Evolutionary conservation across 23 tunicate genomes (phyloP).

Genomic region (Halocynthia aurantium): DNA sequence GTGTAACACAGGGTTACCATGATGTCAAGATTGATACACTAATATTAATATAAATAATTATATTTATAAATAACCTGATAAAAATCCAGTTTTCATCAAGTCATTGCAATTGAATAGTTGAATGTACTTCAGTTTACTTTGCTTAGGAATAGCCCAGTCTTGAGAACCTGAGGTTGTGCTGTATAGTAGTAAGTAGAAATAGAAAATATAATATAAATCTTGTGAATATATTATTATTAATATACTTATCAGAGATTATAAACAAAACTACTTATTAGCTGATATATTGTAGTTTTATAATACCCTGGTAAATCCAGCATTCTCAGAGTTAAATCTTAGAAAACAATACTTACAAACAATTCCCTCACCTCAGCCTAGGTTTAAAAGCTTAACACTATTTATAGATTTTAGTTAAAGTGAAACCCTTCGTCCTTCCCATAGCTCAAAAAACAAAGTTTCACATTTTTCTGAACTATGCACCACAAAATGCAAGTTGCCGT

Average conservation of each 20-base stretch:
- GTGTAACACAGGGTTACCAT: not conserved
- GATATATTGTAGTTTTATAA: too few relatives aligned
- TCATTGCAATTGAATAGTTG: slow-evolving; percentile 88
- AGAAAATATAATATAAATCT: not conserved
- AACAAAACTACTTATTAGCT: not conserved
- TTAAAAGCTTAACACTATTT: too few relatives aligned
- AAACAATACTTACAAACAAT: too few relatives aligned
- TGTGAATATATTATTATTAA: not conserved
- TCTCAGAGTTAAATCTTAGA: too few relatives aligned
- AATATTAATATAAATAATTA: not conserved
- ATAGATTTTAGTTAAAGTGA: too few relatives aligned
- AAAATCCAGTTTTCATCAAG: slow-evolving; percentile 53
- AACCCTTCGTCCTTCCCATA: too few relatives aligned
- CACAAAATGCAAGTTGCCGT: too few relatives aligned
- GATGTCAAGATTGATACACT: not conserved
- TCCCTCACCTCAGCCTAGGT: too few relatives aligned
- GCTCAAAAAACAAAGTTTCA: too few relatives aligned
- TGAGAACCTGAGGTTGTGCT: slow-evolving; percentile 1
- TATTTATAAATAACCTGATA: slow-evolving; percentile 43
- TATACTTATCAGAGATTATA: not conserved
- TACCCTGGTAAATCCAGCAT: too few relatives aligned
- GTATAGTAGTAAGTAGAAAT: not conserved
- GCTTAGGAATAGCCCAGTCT: slow-evolving; percentile 81
- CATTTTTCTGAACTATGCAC: too few relatives aligned
- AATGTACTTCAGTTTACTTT: slow-evolving; percentile 67